Conservation (phyloP, 2,113 vertebrate species). For the Actenoides lindsayi region DNA sequence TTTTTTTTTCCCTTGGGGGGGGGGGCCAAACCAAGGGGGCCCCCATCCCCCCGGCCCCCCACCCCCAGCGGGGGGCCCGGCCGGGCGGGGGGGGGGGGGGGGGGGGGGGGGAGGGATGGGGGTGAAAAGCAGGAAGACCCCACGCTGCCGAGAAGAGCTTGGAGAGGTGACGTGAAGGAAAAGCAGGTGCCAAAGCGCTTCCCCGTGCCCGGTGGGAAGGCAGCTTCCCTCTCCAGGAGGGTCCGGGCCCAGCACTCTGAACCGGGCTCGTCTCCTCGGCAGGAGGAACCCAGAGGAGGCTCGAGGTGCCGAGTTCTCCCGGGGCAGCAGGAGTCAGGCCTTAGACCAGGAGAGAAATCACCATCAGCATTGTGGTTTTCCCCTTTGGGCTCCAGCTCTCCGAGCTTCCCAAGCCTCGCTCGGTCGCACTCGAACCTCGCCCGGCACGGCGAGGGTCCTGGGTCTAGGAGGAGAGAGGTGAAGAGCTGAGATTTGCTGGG, state of each 20-base stretch:
- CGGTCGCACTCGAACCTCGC: accelerated
- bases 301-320: accelerated
- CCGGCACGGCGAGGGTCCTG: accelerated
- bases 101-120: neutral
- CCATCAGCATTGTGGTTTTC: accelerated
- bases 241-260: neutral
- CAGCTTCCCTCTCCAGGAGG: neutral
- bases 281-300: neutral
- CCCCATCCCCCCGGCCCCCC: too few species aligned
- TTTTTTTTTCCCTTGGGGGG: too few species aligned
- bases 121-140: neutral
- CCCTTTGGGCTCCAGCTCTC: neutral
- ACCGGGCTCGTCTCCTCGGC: neutral
- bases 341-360: neutral
- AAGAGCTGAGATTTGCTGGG: neutral
- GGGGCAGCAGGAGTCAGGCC: neutral
- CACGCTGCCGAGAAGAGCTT: neutral
- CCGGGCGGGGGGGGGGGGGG: too few species aligned
- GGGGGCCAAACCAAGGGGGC: too few species aligned
- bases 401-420: neutral
- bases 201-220: neutral
- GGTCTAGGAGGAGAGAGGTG: neutral
- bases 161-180: neutral
- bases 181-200: neutral
- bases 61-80: too few species aligned